Conservation (phyloP, 2,888 invertebrate genomes). For the Lutraria lutraria region DNA sequence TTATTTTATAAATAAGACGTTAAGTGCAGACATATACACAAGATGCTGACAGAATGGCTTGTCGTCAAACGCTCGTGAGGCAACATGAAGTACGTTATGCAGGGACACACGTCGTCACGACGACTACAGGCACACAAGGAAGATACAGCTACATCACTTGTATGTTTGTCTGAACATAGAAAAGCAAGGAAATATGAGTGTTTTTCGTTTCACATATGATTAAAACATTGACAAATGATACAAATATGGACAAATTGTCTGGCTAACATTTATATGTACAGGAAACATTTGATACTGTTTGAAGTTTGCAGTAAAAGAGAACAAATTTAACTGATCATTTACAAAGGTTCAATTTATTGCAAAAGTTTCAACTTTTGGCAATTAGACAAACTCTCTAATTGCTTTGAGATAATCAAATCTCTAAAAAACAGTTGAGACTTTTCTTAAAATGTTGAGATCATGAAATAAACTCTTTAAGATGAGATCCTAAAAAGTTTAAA, state of each 20-base stretch:
- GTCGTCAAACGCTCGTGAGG: slow-evolving; percentile 49
- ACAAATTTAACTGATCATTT: too few relatives aligned
- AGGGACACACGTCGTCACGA: slow-evolving; percentile 62
- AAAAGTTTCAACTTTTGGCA: too few relatives aligned
- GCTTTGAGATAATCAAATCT: too few relatives aligned
- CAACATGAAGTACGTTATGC: slow-evolving; percentile 66
- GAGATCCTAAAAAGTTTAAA: too few relatives aligned
- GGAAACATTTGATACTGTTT: not conserved
- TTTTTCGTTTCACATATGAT: slow-evolving; percentile 18
- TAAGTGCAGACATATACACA: slow-evolving; percentile 43
- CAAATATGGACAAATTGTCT: not conserved
- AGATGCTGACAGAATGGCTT: slow-evolving; percentile 42
- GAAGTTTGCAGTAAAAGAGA: too few relatives aligned
- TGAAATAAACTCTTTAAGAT: too few relatives aligned
- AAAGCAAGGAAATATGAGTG: slow-evolving; percentile 67
- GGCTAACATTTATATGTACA: slow-evolving; percentile 14
- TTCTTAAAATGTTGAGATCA: too few relatives aligned
- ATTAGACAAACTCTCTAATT: too few relatives aligned
- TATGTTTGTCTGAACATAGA: slow-evolving; percentile 67
- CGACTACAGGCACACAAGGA: slow-evolving; percentile 64
- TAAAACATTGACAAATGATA: slow-evolving; percentile 5
- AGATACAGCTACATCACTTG: slow-evolving; percentile 65
- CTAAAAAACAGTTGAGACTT: too few relatives aligned
- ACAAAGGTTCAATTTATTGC: too few relatives aligned
- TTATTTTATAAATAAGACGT: slow-evolving; percentile 41